A percentile compares a stretch with the other conserved stretches of the same genome.
Evolutionary conservation across 2,797 vertebrate species (phyloP).

Genomic region (Caiman crocodilus): DNA sequence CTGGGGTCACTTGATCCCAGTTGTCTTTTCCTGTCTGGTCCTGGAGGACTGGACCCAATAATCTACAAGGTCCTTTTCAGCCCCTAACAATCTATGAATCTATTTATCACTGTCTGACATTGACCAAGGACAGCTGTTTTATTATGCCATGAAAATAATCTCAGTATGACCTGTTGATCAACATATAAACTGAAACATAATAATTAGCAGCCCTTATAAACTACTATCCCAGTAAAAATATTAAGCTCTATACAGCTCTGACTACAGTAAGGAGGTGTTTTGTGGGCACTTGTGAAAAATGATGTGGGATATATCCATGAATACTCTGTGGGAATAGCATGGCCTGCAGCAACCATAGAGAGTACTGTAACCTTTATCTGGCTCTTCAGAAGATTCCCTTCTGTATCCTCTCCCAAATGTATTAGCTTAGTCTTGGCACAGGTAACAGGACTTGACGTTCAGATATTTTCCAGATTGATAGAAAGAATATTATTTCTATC

Average conservation of each 20-base stretch:
- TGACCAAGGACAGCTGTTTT: too few relatives aligned
- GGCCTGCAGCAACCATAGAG: background rate
- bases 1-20: too few relatives aligned
- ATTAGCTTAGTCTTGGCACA: background rate
- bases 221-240: background rate
- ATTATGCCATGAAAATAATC: background rate
- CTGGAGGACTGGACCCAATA: too few relatives aligned
- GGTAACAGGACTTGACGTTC: background rate
- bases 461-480: slow-evolving; percentile 19
- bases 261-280: background rate
- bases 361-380: background rate
- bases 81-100: too few relatives aligned
- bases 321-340: background rate
- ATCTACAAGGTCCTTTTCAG: too few relatives aligned
- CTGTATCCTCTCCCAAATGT: background rate
- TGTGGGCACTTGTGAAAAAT: background rate
- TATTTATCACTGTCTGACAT: too few relatives aligned
- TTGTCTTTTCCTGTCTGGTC: too few relatives aligned
- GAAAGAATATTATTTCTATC: background rate
- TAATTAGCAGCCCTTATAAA: background rate
- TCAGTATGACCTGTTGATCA: background rate
- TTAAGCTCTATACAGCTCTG: background rate
- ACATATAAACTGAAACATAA: background rate
- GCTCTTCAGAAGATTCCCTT: background rate
- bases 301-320: rapidly evolving